Base-by-base conservation (phyloP, 2,113 vertebrate species). In the Passer domesticus region DNA sequence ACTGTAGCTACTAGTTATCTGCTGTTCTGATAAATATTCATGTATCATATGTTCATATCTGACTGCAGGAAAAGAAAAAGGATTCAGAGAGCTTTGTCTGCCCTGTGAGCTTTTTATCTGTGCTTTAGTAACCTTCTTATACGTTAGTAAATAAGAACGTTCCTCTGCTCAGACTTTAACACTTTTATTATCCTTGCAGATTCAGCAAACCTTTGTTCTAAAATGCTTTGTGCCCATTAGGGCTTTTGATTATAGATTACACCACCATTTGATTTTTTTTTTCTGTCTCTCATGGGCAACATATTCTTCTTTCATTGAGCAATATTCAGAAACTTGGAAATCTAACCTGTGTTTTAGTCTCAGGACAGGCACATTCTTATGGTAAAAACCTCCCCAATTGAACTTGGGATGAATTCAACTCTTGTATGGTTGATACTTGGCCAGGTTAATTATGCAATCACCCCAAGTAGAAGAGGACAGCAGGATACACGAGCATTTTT, bases 281-380 rank as follows among this genome's bases (percentile, higher is more conserved):
- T 74, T 7, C 7, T 87, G 73, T 87, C 91, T 73, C 96, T 97
- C 96, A 92, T 97, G 96, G 97, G 97, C 93, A 97, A 91, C 95
- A 96, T 97, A 96, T 96, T 96, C 97, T 91, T 96, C 94, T 97
- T 97, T 97, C 97, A 97, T 97, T 98, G 97, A 97, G 97, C 97
- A 98, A 98, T 90, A 96, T 97, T 98, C 90, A 97, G 96, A 97
- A 98, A 98, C 97, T 98, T 98, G 98, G 97, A 98, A 97, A 98
- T 98, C 94, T 98, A 98, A 98, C 97, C 97, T 98, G 97, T 98
- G 97, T 97, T 98, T 98, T 98, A 98, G 95, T 98, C 92, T 98
- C 96, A 97, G 97, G 96, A 97, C 98, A 98, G 94, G 95, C 97
- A 97, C 97, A 97, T 98, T 98, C 94, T 97, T 98, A 97, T 97